phyloP scores from a whole-genome alignment of 2,113 vertebrate species.

The Anseranas semipalmata region DNA sequence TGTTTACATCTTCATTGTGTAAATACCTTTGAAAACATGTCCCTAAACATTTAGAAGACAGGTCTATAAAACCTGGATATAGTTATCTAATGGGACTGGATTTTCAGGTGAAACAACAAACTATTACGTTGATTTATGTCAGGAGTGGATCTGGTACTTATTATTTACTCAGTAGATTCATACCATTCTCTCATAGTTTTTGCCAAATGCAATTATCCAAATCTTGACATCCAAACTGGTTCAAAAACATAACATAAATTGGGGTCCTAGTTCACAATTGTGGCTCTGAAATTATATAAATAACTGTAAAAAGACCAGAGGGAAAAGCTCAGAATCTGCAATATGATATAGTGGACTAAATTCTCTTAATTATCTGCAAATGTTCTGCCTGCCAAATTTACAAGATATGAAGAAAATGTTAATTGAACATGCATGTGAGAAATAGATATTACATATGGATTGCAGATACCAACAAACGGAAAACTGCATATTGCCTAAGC shows the following conservation, averaged over 20 bases:
- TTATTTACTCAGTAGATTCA: background rate
- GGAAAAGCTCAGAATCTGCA: background rate
- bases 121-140: background rate
- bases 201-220: background rate
- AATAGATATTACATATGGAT: background rate
- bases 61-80: background rate
- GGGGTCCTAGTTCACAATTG: background rate
- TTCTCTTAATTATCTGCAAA: background rate
- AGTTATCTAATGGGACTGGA: background rate
- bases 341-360: background rate
- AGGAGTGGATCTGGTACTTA: background rate
- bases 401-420: background rate
- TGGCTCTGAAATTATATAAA: background rate
- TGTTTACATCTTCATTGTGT: background rate
- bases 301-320: background rate
- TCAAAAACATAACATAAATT: background rate
- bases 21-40: background rate
- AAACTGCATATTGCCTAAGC: constrained; percentile 17
- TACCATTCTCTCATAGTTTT: background rate
- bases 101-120: background rate
- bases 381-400: constrained; percentile 26
- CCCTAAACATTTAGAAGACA: background rate
- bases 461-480: background rate
- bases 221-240: background rate
- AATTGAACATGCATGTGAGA: background rate